Evolutionary conservation across 1,140 invertebrate genomes (phyloP), one percentile per base, ranked within the genome.

Genomic region (Vollenhovia emeryi): DNA sequence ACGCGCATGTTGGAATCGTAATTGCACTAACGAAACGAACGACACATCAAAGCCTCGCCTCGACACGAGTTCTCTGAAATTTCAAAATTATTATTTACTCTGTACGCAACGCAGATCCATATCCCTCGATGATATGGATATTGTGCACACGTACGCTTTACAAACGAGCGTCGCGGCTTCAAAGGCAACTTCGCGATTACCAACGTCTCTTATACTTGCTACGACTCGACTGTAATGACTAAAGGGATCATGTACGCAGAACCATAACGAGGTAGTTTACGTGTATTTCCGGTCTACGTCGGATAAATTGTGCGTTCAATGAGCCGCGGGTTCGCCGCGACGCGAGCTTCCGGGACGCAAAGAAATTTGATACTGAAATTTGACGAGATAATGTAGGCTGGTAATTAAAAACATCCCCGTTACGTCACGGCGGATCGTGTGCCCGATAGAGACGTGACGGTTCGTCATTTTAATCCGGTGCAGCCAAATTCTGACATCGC

Each of bases 21-120:
- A 64, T 79, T 30, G 48, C 24, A 13, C n/a, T 57, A 40, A 82
- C 30, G 66, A 68, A 82, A 79, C 21, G 30, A 43, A 82, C 18
- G 40, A 57, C 66, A 68, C 45, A 57, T 82, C 50, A 82, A 82
- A 82, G 78, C 50, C 1, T 24, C 13, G 36, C 11, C 40, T 73
- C 48, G 50, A 27, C 48, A 43, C 24, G 24, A 69, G 66, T 73
- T 57, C 78, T 82, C 66, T 71, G 66, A 82, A 82, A 52, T 82
- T 82, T 82, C 66, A 71, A 71, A 68, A 82, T 82, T 73, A 82
- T 82, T 82, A 73, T 73, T 82, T 82, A 80, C 66, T 30, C 68
- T 21, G 21, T 50, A 57, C 66, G 33, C 33, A 36, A 6, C n/a
- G n/a, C 24, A 45, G 36, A 71, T 82, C 78, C 40, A 27, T 66